A percentile compares a stretch with the other conserved stretches of the same genome.
These are phyloP conservation scores for Pocillopora meandrina DNA, from an alignment of 92 coral and sea anemone species.

Conservation along the genomic window DNA sequence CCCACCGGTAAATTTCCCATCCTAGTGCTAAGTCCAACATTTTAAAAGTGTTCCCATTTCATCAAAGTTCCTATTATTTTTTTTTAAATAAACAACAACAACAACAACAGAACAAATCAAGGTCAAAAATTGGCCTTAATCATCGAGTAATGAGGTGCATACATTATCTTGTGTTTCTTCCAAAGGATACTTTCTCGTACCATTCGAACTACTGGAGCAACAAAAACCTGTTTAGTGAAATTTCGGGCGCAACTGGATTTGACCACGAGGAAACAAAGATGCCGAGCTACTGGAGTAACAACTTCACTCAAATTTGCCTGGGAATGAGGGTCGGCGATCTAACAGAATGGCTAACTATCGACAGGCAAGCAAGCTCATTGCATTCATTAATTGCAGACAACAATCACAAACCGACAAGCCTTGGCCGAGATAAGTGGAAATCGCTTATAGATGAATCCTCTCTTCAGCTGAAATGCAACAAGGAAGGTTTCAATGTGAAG, in stretches of 20 bases:
- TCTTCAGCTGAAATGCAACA: constrained; percentile 31
- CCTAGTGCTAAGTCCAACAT: too few relatives aligned
- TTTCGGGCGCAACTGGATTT: background rate
- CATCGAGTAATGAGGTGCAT: background rate
- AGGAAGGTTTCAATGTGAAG: constrained; percentile 43
- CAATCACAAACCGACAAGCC: background rate
- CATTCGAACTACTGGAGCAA: constrained; percentile 1
- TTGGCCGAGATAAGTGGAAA: constrained; percentile 40
- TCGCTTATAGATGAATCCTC: constrained; percentile 36
- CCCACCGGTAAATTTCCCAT: too few relatives aligned
- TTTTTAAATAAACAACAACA: too few relatives aligned
- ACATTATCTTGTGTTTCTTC: background rate
- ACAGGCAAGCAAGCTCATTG: background rate
- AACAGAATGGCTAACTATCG: constrained; percentile 12
- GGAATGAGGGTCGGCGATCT: constrained; percentile 23
- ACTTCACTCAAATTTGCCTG: constrained; percentile 44
- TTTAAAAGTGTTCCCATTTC: too few relatives aligned
- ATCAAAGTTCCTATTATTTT: too few relatives aligned
- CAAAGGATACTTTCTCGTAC: constrained; percentile 9
- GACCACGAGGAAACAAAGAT: constrained; percentile 38
- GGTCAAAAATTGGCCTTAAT: background rate
- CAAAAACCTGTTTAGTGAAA: background rate
- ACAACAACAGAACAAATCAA: too few relatives aligned
- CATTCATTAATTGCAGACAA: constrained; percentile 13
- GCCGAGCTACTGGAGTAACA: constrained; percentile 43